A percentile compares a stretch with the other conserved stretches of the same genome.
Conservation (phyloP, 2,113 vertebrate genomes). For the Neolamprologus falcicula region DNA sequence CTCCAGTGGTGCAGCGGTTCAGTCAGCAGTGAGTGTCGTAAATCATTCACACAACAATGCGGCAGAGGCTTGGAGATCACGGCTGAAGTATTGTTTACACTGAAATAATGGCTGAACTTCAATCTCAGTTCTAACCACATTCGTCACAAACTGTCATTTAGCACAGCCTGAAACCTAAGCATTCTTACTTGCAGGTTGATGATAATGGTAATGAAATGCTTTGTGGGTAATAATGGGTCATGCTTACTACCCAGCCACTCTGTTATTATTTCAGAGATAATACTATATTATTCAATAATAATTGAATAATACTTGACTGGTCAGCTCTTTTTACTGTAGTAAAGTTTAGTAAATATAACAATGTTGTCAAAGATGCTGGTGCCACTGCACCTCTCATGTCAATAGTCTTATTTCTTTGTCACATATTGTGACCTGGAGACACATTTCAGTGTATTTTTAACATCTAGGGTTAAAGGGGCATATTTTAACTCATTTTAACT, state of each 20-base stretch:
- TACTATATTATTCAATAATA: not conserved
- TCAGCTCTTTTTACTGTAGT: not conserved
- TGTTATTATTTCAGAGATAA: not conserved
- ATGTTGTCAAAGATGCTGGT: not conserved
- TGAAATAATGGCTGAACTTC: slow-evolving; percentile 34
- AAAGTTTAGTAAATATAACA: not conserved
- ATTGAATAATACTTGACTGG: not conserved
- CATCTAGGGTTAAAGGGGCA: not conserved
- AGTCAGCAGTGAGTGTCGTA: not conserved
- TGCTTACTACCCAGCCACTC: not conserved
- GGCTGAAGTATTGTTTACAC: slow-evolving; percentile 23
- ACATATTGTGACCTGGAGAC: not conserved
- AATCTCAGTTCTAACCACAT: slow-evolving; percentile 17
- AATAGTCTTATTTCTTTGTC: not conserved
- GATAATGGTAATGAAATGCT: slow-evolving; percentile 1
- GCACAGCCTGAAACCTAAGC: not conserved
- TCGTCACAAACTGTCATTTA: slow-evolving; percentile 23
- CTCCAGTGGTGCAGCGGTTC: not conserved
- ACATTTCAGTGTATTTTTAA: not conserved
- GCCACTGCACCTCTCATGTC: not conserved
- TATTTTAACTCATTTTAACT: not conserved
- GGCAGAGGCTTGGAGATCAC: not conserved
- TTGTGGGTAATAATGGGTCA: not conserved
- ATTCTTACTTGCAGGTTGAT: not conserved
- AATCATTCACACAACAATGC: slow-evolving; percentile 15